Evolutionary conservation across 1,140 invertebrate genomes (phyloP).

Genomic region (Eupristina koningsbergeri): DNA sequence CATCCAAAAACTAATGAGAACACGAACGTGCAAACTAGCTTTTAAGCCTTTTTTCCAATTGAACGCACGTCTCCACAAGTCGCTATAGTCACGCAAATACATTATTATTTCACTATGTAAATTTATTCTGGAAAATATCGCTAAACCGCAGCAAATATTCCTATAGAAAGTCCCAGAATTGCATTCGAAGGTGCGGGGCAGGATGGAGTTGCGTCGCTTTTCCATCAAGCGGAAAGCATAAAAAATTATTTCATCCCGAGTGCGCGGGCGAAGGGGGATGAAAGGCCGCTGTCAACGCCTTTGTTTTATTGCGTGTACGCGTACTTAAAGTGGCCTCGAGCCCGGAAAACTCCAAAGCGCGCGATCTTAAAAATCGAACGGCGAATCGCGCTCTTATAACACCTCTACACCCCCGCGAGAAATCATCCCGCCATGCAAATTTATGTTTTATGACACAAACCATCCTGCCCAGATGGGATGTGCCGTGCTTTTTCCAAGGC

Average conservation of each 20-base stretch:
- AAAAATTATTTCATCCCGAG: neutral
- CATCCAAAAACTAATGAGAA: too few species aligned
- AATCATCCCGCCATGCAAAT: conserved; percentile 34
- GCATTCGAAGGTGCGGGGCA: too few species aligned
- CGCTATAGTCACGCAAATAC: neutral
- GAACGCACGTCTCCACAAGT: too few species aligned
- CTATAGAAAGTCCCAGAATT: neutral
- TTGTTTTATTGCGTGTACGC: neutral
- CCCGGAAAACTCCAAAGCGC: neutral
- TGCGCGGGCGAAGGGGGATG: too few species aligned
- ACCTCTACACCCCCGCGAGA: conserved; percentile 4
- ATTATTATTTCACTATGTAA: neutral
- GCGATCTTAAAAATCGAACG: conserved; percentile 28
- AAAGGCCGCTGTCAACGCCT: neutral
- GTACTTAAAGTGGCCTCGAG: neutral
- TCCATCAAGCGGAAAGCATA: neutral
- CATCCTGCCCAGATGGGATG: conserved; percentile 39
- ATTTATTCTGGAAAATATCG: neutral
- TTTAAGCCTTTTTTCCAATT: too few species aligned
- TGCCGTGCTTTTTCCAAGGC: conserved; percentile 21
- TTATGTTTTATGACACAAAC: conserved; percentile 40
- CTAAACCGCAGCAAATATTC: neutral
- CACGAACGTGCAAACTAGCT: too few species aligned
- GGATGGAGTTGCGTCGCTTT: too few species aligned
- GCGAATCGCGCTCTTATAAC: neutral